Base-by-base conservation (phyloP, 2,888 invertebrate genomes). In the Eretmocerus hayati region DNA sequence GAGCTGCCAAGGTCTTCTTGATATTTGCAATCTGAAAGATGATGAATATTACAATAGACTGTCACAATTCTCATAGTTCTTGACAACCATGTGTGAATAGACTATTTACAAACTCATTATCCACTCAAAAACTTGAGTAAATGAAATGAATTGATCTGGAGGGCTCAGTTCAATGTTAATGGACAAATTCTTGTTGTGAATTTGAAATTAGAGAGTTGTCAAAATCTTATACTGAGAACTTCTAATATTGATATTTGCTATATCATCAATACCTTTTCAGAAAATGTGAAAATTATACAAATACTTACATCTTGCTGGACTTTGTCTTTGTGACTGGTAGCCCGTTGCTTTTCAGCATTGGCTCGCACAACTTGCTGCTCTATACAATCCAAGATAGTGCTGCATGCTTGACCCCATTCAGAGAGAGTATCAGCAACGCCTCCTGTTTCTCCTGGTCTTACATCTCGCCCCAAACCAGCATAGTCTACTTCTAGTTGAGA, bases 401-500 rank as follows among this genome's bases (percentile, higher is more conserved):
- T 92, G 66, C 94, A 96, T 2, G 87, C 81, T 55, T 87, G 83
- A 66, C 92, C 92, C 95, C 94, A 92, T 57, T 87, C 86, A 37
- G 87, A 84, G 20, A 92, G 73, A 8, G 89, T 90, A 51, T 83
- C 81, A 0, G 88, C 84, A 41, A 95, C 91, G 48, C 83, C 78
- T 11, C 84, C 79, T 0, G 94, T 81, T 65, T 93, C 90, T 43
- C 86, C 88, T 0, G 86, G 81, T 30, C 87, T 81, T 23, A 95
- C 93, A 65, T 97, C 96, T 16, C 96, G 78, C 0, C 95, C 95
- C 30, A 95, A 81, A 8, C 71, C 71, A 0, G 95, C 92, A 61
- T 89, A 93, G 69, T 96, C 95, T 1, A 96, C 86, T 73, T 96
- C 95, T 31, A 96, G 76, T 56, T 88, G 86, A 59, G 89, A 88